Percentiles rank a stretch among this genome's conserved stretches.
These are phyloP conservation scores for Strix aluco DNA, from an alignment of 2,113 vertebrate species.

Conservation along the genomic window DNA sequence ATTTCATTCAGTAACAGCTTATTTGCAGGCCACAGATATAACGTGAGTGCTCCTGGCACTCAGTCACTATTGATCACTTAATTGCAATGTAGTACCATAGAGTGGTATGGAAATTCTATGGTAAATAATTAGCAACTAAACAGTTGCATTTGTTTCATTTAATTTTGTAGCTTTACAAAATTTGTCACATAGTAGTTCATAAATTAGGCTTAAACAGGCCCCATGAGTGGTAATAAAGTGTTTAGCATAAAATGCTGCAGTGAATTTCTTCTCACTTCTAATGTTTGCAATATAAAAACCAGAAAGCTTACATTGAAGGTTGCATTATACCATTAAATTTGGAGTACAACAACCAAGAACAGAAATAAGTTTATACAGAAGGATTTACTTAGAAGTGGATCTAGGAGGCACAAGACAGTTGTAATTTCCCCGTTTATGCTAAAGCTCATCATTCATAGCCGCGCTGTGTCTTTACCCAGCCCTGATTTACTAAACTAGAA, in stretches of 20 bases:
- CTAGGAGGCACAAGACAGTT: not conserved
- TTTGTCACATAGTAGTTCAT: not conserved
- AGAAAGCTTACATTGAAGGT: not conserved
- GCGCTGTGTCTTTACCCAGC: not conserved
- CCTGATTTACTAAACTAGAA: not conserved
- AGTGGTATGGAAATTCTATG: conserved; percentile 43
- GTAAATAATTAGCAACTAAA: conserved; percentile 43
- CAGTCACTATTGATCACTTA: conserved; percentile 58
- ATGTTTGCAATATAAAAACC: not conserved
- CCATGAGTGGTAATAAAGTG: not conserved
- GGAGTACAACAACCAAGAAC: not conserved
- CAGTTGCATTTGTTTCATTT: conserved; percentile 16
- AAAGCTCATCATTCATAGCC: not conserved
- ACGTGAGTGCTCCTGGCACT: conserved; percentile 13
- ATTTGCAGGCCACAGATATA: conserved; percentile 54
- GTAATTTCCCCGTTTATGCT: not conserved
- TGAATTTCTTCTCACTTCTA: not conserved
- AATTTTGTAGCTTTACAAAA: not conserved
- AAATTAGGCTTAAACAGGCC: not conserved
- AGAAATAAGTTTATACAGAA: not conserved
- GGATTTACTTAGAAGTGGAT: not conserved
- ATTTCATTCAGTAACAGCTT: conserved; percentile 27
- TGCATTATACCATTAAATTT: not conserved
- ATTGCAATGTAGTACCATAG: conserved; percentile 23
- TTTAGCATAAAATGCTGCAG: not conserved